phyloP scores from a whole-genome alignment of 1,140 invertebrate genomes.

The Drosophila willistoni region DNA sequence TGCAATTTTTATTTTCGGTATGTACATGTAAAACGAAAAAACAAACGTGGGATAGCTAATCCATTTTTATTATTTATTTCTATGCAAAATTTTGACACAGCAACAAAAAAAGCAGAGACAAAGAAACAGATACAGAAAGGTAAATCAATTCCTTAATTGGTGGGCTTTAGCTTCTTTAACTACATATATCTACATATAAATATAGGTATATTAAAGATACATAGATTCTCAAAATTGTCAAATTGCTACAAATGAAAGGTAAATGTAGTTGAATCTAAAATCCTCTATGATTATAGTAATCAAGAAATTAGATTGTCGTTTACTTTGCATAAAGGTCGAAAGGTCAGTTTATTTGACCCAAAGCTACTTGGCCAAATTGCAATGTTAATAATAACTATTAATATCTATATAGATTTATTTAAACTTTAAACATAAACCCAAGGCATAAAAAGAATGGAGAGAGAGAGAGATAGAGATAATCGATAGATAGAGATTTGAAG shows the following conservation, averaged over 20 bases:
- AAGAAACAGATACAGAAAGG: not conserved
- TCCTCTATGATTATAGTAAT: too few relatives aligned
- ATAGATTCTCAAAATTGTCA: too few relatives aligned
- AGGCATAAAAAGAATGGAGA: not conserved
- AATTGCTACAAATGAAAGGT: too few relatives aligned
- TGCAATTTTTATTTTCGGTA: not conserved
- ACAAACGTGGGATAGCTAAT: slow-evolving; percentile 2
- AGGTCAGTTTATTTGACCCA: too few relatives aligned
- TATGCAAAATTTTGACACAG: not conserved
- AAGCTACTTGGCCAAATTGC: too few relatives aligned
- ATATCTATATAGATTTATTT: not conserved
- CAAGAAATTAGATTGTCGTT: too few relatives aligned
- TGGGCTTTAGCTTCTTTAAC: not conserved
- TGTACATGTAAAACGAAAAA: not conserved
- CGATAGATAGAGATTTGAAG: slow-evolving; percentile 42
- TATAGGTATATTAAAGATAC: too few relatives aligned
- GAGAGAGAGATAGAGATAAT: not conserved
- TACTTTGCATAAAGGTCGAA: too few relatives aligned
- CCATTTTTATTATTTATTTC: slow-evolving; percentile 5
- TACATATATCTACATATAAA: too few relatives aligned
- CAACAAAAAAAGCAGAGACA: not conserved
- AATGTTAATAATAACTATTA: not conserved
- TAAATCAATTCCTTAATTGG: not conserved
- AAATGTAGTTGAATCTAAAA: too few relatives aligned
- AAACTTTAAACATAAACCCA: not conserved